Conservation (phyloP, 2,113 vertebrate genomes). For the Dipodomys stephensi region DNA sequence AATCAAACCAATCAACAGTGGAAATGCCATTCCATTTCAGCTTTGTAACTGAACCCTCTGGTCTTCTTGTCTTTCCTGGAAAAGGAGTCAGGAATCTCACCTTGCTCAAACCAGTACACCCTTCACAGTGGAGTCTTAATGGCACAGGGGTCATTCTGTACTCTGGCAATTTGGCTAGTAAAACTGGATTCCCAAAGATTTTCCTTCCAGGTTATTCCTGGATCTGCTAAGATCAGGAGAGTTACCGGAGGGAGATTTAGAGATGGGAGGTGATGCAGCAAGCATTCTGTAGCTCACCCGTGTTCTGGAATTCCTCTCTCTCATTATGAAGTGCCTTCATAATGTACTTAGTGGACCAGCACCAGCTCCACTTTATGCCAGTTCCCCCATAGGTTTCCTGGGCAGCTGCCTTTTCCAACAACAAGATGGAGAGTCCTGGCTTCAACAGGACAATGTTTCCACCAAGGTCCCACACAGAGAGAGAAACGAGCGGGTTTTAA, state of each 20-base stretch:
- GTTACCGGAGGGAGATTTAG: not conserved
- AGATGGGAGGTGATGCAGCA: not conserved
- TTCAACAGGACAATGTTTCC: not conserved
- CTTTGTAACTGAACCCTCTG: not conserved
- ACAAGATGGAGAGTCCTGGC: not conserved
- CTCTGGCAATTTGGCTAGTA: not conserved
- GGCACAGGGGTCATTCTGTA: not conserved
- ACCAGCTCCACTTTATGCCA: not conserved
- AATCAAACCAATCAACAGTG: not conserved
- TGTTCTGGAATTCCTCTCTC: rapidly evolving
- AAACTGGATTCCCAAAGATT: not conserved
- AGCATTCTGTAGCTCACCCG: rapidly evolving
- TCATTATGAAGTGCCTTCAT: not conserved
- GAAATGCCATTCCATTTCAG: not conserved
- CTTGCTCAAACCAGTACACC: not conserved
- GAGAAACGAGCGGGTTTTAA: not conserved
- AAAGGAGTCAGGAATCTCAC: not conserved
- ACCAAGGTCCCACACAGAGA: not conserved
- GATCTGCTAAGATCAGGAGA: not conserved
- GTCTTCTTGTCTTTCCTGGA: not conserved
- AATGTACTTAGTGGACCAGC: no score
- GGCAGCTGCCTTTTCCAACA: not conserved
- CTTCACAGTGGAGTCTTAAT: not conserved
- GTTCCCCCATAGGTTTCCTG: no score
- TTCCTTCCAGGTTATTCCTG: not conserved